Conservation (phyloP, 2,888 invertebrate genomes). For the Noctua janthe region DNA sequence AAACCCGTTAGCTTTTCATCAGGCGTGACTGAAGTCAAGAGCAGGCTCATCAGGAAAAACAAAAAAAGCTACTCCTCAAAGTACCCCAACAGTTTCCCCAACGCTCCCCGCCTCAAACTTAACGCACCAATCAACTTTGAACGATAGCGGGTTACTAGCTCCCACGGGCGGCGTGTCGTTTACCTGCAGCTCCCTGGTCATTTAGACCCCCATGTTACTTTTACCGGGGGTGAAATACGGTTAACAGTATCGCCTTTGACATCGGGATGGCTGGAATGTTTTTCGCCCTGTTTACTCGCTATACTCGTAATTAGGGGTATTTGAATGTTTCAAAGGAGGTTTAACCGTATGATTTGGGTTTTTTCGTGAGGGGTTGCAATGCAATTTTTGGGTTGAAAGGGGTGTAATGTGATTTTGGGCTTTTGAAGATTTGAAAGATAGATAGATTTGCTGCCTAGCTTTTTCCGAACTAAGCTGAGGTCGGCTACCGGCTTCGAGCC, state of each 20-base stretch:
- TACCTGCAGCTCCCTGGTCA: constrained; percentile 68
- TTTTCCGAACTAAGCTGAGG: too few species aligned
- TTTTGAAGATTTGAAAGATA: background rate
- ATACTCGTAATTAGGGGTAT: constrained; percentile 59
- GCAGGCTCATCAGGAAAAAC: background rate
- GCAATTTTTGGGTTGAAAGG: background rate
- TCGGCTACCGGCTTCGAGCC: too few species aligned
- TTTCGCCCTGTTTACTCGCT: constrained; percentile 57
- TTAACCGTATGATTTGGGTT: constrained; percentile 21
- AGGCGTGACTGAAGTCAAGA: background rate
- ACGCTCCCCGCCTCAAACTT: constrained; percentile 22
- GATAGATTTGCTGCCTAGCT: too few species aligned
- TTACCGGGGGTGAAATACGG: constrained; percentile 64
- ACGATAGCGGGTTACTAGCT: constrained; percentile 58
- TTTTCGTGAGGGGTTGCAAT: background rate
- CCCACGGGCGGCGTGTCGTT: constrained; percentile 65
- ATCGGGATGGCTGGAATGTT: constrained; percentile 58
- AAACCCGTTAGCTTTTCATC: background rate
- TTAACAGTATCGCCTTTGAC: constrained; percentile 67
- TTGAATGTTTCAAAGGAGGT: constrained; percentile 50
- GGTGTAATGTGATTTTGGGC: background rate
- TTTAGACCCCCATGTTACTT: constrained; percentile 68
- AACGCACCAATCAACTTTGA: constrained; percentile 45
- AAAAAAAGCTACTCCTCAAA: background rate
- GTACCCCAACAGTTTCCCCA: background rate